Conservation (phyloP, 2,797 vertebrate genomes). For the Rhinatrema bivittatum region DNA sequence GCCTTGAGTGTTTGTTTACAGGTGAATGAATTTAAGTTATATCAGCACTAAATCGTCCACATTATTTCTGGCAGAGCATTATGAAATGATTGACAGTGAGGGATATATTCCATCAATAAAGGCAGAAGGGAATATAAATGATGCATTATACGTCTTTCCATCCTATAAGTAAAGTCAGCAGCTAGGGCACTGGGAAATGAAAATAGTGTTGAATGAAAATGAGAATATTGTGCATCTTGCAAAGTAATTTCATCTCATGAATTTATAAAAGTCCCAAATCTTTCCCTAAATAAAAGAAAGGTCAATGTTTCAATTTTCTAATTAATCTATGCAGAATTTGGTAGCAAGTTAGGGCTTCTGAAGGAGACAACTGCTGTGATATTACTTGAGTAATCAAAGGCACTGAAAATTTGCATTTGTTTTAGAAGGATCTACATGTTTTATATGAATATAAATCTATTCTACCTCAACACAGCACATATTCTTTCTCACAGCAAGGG, state of each 20-base stretch:
- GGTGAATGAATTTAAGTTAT: constrained; percentile 11
- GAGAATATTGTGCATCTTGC: constrained; percentile 5
- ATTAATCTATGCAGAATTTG: too few relatives aligned
- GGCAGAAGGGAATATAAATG: constrained; percentile 35
- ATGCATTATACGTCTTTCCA: constrained; percentile 25
- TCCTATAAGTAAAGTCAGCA: constrained; percentile 32
- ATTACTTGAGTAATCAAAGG: too few relatives aligned
- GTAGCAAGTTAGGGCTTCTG: too few relatives aligned
- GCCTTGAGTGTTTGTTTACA: constrained; percentile 20
- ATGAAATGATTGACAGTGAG: constrained; percentile 27
- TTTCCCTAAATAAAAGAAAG: constrained; percentile 16
- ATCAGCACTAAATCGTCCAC: constrained; percentile 5
- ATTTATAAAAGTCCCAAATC: constrained; percentile 23
- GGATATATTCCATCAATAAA: constrained; percentile 27
- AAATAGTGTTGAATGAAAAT: constrained; percentile 33
- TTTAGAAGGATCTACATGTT: too few relatives aligned
- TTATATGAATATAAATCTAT: too few relatives aligned
- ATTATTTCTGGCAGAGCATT: constrained; percentile 24
- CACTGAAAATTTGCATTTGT: too few relatives aligned
- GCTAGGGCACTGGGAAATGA: constrained; percentile 16
- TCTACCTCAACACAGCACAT: too few relatives aligned
- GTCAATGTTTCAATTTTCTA: background rate
- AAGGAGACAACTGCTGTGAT: too few relatives aligned
- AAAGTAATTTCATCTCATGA: constrained; percentile 20
- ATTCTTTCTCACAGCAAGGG: too few relatives aligned